Base-by-base conservation (phyloP, 1,140 invertebrate genomes). In the Rhopalosiphum maidis region DNA sequence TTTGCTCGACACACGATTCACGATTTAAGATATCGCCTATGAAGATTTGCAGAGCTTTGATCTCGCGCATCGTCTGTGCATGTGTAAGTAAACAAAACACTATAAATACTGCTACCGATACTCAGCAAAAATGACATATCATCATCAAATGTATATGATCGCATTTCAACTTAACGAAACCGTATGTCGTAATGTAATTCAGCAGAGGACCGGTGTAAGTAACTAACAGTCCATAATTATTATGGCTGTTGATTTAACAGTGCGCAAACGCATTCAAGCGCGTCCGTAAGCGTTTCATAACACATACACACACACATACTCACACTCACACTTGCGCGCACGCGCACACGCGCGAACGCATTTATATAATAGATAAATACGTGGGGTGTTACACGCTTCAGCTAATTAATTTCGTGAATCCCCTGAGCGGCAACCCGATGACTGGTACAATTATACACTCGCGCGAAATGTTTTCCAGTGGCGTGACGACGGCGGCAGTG, bases 351-450 rank as follows among this genome's bases (percentile, higher is more conserved):
- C 41, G n/a, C 85, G 37, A 18, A 7, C n/a, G 30, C 60, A 77
- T n/a, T 77, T n/a, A n/a, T n/a, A 77, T 77, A 77, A 77, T 77
- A 77, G n/a, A 77, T 77, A 77, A 77, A 77, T 77, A 77, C 60
- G 60, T n/a, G n/a, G 43, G 41, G 85, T 46, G 85, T 87, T 46
- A 46, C 25, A 46, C 46, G 87, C 48, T 89, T 37, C 48, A 89
- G 48, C 30, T 89, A 89, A 89, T 89, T 89, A 51, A 89, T 89
- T 89, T 51, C 48, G 48, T 5, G 15, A 77, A 77, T 89, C 48
- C 18, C 48, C 18, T 54, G 30, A n/a, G n/a, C 9, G n/a, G 22
- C 48, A 85, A 22, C 41, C 41, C 43, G 43, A 77, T 18, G 60
- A 77, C 60, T 77, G 60, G 60, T 77, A n/a, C 60, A 30, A 87